These are phyloP conservation scores for Drosophila kurseongensis DNA, from an alignment of 1,140 invertebrate genomes.

Conservation along the genomic window DNA sequence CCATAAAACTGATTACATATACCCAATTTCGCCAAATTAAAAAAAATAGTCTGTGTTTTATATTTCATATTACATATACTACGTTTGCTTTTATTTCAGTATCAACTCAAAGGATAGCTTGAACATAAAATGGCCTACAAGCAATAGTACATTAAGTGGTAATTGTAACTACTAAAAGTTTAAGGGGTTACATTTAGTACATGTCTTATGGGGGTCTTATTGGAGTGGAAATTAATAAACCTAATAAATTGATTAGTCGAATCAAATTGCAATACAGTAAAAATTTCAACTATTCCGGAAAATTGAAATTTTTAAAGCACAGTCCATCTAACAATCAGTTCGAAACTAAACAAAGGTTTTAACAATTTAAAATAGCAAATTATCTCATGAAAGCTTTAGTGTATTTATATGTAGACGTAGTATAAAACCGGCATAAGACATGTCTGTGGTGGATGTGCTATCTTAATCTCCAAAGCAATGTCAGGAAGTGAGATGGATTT, in stretches of 20 bases:
- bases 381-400: slow-evolving; percentile 2
- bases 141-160: slow-evolving; percentile 36
- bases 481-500: background rate
- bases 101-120: slow-evolving; percentile 40
- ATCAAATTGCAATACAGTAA: background rate
- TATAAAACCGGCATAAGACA: slow-evolving; percentile 31
- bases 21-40: background rate
- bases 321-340: background rate
- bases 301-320: background rate
- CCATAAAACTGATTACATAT: too few relatives aligned
- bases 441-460: slow-evolving; percentile 9
- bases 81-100: slow-evolving; percentile 50
- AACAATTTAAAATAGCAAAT: background rate
- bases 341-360: background rate
- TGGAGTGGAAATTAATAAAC: background rate
- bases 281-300: slow-evolving; percentile 1
- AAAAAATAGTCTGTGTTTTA: background rate
- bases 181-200: slow-evolving; percentile 25
- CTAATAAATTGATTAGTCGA: background rate
- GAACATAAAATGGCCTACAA: slow-evolving; percentile 49
- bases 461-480: background rate
- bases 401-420: background rate
- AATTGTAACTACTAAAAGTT: slow-evolving; percentile 38
- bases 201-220: slow-evolving; percentile 27
- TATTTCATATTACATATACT: slow-evolving; percentile 42